Evolutionary conservation across 2,113 vertebrate species (phyloP).

Genomic region (Psilopsiagon aurifrons): DNA sequence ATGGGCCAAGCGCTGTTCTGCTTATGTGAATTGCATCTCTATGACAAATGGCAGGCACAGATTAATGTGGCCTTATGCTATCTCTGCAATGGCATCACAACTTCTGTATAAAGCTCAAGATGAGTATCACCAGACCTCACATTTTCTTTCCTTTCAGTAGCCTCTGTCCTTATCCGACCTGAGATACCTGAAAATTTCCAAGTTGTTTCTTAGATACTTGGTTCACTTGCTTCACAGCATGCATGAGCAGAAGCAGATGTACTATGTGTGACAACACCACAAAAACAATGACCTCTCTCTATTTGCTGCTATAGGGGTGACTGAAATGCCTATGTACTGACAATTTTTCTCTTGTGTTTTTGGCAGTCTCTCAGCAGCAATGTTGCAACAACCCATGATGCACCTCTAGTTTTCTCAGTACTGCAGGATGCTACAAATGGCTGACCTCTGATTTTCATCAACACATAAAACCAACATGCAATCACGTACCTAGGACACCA

Average conservation of each 20-base stretch:
- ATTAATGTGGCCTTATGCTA: neutral
- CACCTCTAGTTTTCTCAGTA: neutral
- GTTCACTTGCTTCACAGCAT: neutral
- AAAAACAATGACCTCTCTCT: neutral
- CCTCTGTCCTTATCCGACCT: neutral
- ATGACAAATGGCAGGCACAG: neutral
- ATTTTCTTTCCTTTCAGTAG: neutral
- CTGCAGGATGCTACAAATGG: neutral
- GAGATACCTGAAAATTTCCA: neutral
- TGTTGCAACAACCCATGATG: neutral
- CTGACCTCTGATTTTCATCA: neutral
- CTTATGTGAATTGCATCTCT: neutral
- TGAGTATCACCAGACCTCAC: neutral
- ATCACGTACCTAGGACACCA: accelerated
- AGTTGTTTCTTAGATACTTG: neutral
- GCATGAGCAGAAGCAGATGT: neutral
- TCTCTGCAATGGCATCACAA: neutral
- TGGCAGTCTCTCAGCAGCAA: neutral
- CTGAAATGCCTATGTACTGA: neutral
- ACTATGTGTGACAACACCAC: neutral
- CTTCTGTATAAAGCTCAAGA: neutral
- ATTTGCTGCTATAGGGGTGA: neutral
- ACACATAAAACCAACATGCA: neutral
- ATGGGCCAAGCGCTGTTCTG: neutral
- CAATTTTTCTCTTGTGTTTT: neutral